Evolutionary conservation across 2,888 invertebrate species (phyloP), one percentile per base, ranked within the genome.

Genomic region (Polydrusus tereticollis): DNA sequence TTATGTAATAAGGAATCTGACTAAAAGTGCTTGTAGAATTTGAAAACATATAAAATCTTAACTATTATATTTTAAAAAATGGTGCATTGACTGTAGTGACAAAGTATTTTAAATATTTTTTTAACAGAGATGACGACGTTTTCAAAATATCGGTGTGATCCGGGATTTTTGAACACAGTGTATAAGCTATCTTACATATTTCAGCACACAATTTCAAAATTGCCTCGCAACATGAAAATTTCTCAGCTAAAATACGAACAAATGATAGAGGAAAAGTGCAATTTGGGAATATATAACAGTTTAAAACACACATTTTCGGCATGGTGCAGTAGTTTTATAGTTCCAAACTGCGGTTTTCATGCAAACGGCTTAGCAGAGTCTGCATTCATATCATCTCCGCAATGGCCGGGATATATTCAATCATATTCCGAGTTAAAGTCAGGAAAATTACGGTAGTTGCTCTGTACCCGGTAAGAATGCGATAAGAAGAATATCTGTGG

Each of bases 281-380:
- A 33, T 69, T 63, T 62, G 14, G 21, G 55, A 63, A 41, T 38
- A 69, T 63, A 69, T 63, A 69, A 69, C 69, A 60, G 52, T 62
- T 69, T 69, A 69, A 63, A 62, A 69, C 62, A 63, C 69, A 62
- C 69, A 69, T 62, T 69, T 62, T 69, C 52, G 69, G 62, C 23
- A 60, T 69, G 69, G 45, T 45, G 69, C 69, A 62, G 62, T 69
- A 69, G 60, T 62, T 69, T 69, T 69, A 69, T 63, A 41, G 69
- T 69, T 69, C 16, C 63, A 45, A 55, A n/a, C n/a, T 62, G 62
- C 69, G 63, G 63, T 69, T 69, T 63, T 63, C 69, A 55, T 52
- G 50, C 29, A 63, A 69, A 62, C 52, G 62, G 29, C 52, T 62
- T 57, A 43, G 26, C 7, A 43, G 26, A 23, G 43, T 41, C 41